Base-by-base conservation (phyloP, 2,113 vertebrate genomes). In the Petaurus breviceps region DNA sequence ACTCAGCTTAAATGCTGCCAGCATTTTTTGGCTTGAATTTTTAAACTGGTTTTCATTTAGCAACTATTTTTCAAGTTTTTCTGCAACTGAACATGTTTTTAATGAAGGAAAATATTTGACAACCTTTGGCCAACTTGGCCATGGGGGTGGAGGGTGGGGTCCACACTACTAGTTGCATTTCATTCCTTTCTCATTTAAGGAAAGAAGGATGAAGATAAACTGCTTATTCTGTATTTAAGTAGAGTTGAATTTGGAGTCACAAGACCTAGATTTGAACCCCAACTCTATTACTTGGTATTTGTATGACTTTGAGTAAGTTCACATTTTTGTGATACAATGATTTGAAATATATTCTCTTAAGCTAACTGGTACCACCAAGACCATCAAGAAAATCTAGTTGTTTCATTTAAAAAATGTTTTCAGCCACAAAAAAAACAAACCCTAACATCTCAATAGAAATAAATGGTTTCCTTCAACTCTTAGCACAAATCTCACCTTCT, bases 311-410 rank as follows among this genome's bases (percentile, higher is more conserved):
- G 37, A n/a, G 37, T 19, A 77, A 77, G 5, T n/a, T 77, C 1
- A 77, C 37, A n/a, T n/a, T 77, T n/a, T n/a, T 77, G n/a, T 43
- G 1, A 84, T 84, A 22, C 5, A 43, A 3, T 99, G 99, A 99
- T 99, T 99, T 99, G 98, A 98, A 99, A 99, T 99, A 99, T 99
- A 99, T 99, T 99, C 99, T 99, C 99, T 99, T 99, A 99, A 99
- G 99, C 99, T 99, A 99, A 99, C 99, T 99, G 99, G 99, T 99
- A 99, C 99, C 51, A 52, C 99, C 97, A 98, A 99, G 99, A 99
- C 99, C 99, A 99, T 99, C 98, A 99, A 99, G 99, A 99, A 99
- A 99, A 99, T 99, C 99, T 99, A 99, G 99, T 99, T 99, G 99
- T 99, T 99, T 99, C 99, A 99, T 99, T 99, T 98, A 99, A 98